These are phyloP conservation scores for Apotomis betuletana DNA, from an alignment of 2,888 invertebrate species.

Conservation along the genomic window DNA sequence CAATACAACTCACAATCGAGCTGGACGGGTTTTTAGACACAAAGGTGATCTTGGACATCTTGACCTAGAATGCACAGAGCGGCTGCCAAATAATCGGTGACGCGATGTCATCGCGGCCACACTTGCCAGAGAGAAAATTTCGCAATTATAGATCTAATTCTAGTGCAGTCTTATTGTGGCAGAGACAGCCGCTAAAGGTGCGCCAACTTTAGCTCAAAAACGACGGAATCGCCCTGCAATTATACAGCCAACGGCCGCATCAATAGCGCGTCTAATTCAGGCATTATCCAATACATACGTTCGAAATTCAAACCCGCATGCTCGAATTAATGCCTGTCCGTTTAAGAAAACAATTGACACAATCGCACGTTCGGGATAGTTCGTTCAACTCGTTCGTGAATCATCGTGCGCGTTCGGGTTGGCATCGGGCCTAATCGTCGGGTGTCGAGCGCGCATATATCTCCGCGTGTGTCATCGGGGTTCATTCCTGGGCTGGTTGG, in stretches of 20 bases:
- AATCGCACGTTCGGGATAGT: conserved; percentile 62
- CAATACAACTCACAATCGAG: conserved; percentile 39
- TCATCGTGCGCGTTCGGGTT: conserved; percentile 71
- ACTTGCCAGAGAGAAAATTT: conserved; percentile 73
- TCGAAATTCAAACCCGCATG: conserved; percentile 75
- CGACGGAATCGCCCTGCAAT: conserved; percentile 44
- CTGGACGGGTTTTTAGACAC: conserved; percentile 49
- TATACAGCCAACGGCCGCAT: conserved; percentile 44
- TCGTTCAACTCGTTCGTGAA: conserved; percentile 76
- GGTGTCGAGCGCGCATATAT: conserved; percentile 75
- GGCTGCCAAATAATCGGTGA: conserved; percentile 80
- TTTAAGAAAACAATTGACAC: conserved; percentile 80
- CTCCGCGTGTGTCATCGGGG: conserved; percentile 76
- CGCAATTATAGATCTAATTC: conserved; percentile 75
- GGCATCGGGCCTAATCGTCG: conserved; percentile 80
- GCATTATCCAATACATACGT: conserved; percentile 63
- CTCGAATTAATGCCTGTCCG: conserved; percentile 68
- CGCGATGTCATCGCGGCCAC: conserved; percentile 69
- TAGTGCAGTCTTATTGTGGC: conserved; percentile 46
- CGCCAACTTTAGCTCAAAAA: conserved; percentile 42
- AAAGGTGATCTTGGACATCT: conserved; percentile 66
- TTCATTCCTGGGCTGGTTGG: conserved; percentile 77
- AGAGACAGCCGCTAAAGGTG: conserved; percentile 22
- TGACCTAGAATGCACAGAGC: conserved; percentile 76
- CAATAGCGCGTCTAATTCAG: conserved; percentile 49